These are phyloP conservation scores for Andrena trimmerana DNA, from an alignment of 2,888 invertebrate genomes.

Conservation along the genomic window DNA sequence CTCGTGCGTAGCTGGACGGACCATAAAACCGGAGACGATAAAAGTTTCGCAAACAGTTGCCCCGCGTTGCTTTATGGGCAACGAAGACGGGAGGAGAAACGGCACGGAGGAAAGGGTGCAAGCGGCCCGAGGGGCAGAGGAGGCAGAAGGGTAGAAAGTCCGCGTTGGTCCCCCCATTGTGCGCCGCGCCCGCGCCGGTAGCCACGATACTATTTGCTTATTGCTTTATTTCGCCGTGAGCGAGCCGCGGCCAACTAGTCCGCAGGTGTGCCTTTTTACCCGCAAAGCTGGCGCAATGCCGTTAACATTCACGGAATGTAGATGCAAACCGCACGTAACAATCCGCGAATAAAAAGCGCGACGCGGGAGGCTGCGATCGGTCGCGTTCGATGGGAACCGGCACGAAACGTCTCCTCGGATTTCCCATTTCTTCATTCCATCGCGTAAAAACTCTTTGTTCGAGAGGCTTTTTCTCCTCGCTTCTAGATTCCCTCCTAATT, in stretches of 20 bases:
- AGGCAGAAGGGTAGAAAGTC: slow-evolving; percentile 27
- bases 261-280: slow-evolving; percentile 58
- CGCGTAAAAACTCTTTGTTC: slow-evolving; percentile 10
- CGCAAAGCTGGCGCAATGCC: slow-evolving; percentile 62
- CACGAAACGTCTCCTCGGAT: slow-evolving; percentile 22
- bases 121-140: neutral
- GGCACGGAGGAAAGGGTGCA: neutral
- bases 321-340: slow-evolving; percentile 49
- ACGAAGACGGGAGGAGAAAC: slow-evolving; percentile 36
- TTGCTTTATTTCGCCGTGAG: slow-evolving; percentile 75
- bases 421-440: slow-evolving; percentile 19
- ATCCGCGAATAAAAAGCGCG: slow-evolving; percentile 26
- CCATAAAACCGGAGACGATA: slow-evolving; percentile 81
- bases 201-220: slow-evolving; percentile 77
- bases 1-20: slow-evolving; percentile 54
- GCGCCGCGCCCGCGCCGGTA: slow-evolving; percentile 36
- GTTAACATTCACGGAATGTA: slow-evolving; percentile 59
- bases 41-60: slow-evolving; percentile 82
- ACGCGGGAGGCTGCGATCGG: slow-evolving; percentile 32
- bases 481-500: neutral
- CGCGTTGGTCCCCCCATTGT: slow-evolving; percentile 67
- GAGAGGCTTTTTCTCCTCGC: neutral
- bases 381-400: slow-evolving; percentile 12
- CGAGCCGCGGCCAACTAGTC: slow-evolving; percentile 41
- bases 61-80: slow-evolving; percentile 75